These are phyloP conservation scores for Oreocharis arfaki DNA, from an alignment of 2,113 vertebrate genomes.

Conservation along the genomic window DNA sequence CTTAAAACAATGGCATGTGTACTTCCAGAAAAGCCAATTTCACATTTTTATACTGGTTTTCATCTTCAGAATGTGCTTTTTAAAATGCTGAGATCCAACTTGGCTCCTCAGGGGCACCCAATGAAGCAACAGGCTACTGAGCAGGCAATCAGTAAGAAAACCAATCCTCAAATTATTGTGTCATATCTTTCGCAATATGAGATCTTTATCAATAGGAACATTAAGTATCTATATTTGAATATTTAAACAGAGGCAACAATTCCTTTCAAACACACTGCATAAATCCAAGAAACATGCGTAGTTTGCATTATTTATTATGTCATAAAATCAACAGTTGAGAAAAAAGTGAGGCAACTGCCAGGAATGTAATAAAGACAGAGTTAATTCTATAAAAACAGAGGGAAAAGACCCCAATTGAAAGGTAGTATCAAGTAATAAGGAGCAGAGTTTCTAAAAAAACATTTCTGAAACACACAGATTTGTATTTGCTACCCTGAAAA, in stretches of 20 bases:
- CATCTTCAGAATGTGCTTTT: not conserved
- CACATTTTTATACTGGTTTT: not conserved
- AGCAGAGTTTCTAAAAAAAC: constrained; percentile 7
- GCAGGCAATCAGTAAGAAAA: not conserved
- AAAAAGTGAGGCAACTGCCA: constrained; percentile 14
- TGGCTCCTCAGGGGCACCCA: not conserved
- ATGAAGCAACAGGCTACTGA: not conserved
- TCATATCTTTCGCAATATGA: not conserved
- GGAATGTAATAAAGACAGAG: constrained; percentile 13
- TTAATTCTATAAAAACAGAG: not conserved
- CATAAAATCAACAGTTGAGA: constrained; percentile 19
- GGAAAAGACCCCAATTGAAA: not conserved
- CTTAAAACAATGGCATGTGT: not conserved
- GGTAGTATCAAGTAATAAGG: not conserved
- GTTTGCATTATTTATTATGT: constrained; percentile 31
- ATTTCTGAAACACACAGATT: not conserved
- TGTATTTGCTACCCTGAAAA: constrained; percentile 50
- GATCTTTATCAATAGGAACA: constrained; percentile 6
- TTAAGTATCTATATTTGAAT: constrained; percentile 1
- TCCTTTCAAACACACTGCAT: not conserved
- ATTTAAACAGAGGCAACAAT: not conserved
- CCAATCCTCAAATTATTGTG: not conserved
- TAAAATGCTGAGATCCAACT: not conserved
- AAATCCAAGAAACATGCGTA: not conserved
- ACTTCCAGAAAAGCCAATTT: not conserved